Base-by-base conservation (phyloP, 2,888 invertebrate genomes). In the Linhomoeus sp. region DNA sequence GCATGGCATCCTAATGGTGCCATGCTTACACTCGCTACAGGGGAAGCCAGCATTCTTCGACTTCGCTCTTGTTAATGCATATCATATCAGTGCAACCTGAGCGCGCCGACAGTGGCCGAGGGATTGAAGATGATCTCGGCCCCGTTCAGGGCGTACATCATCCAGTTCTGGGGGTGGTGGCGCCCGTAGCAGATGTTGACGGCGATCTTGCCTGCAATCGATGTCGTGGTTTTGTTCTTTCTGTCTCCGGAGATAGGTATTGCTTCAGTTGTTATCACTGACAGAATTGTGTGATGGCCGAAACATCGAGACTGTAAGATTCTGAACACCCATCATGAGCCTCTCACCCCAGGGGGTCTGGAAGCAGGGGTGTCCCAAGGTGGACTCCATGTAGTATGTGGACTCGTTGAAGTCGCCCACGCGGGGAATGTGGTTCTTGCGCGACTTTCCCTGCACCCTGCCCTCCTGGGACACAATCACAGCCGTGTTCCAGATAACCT, bases 61-160 rank as follows among this genome's bases (percentile, higher is more conserved):
- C n/a, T n/a, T n/a, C n/a, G n/a, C n/a, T n/a, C n/a, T n/a, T n/a
- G n/a, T n/a, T n/a, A n/a, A n/a, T n/a, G n/a, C n/a, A n/a, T n/a
- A n/a, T n/a, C n/a, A n/a, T n/a, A n/a, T n/a, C n/a, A n/a, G n/a
- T n/a, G n/a, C n/a, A n/a, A 81, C 80, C 55, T 75, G 15, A 77
- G 63, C 17, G 65, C 70, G 25, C 73, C 74, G 17, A 76, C 72
- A 33, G 97, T 94, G 1, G 94, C 97, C 12, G 87, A 83, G 1
- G 97, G 97, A 70, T 97, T 97, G 67, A 97, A 97, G 0, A 97
- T 92, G 39, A 97, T 84, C 73, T 97, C 92, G 0, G 97, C 94
- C 1, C 90, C 88, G 66, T 94, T 94, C 3, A 94, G 61, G 0
- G 82, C 88, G 68, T 86, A 94, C 81, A 87, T 86, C 67, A 90